phyloP scores from a whole-genome alignment of 2,888 invertebrate genomes.

The Encarsia formosa region DNA sequence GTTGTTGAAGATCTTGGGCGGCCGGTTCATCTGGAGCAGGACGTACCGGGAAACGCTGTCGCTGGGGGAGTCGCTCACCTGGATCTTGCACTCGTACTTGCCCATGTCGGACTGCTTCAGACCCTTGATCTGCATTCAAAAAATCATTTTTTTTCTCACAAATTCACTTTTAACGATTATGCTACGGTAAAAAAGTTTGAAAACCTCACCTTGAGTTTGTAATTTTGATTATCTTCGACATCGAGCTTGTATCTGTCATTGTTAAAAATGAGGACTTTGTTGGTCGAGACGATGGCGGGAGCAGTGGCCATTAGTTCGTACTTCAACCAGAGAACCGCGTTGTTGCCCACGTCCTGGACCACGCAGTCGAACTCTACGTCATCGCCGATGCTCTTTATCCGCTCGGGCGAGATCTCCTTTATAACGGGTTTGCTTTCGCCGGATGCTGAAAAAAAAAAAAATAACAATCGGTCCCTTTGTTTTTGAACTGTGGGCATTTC shows the following conservation, averaged over 20 bases:
- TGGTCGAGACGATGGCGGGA: constrained; percentile 2
- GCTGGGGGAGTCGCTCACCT: background rate
- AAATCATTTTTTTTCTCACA: background rate
- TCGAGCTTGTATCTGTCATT: constrained; percentile 12
- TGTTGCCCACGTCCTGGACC: constrained; percentile 8
- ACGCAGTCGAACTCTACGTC: constrained; percentile 23
- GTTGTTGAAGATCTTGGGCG: constrained; percentile 15
- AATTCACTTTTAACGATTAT: too few relatives aligned
- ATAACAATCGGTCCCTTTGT: too few relatives aligned
- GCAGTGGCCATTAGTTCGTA: constrained; percentile 10
- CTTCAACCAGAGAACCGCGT: constrained; percentile 19
- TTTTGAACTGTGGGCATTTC: too few relatives aligned
- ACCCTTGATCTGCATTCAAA: constrained; percentile 13
- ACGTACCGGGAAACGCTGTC: constrained; percentile 14
- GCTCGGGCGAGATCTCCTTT: constrained; percentile 14
- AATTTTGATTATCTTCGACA: too few relatives aligned
- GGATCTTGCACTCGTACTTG: constrained; percentile 20
- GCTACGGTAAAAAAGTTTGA: too few relatives aligned
- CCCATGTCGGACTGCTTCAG: constrained; percentile 24
- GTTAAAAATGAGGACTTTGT: constrained; percentile 1
- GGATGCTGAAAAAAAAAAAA: constrained; percentile 2
- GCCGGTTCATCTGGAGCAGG: constrained; percentile 22
- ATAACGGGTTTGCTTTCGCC: constrained; percentile 16
- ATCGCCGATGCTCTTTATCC: constrained; percentile 19
- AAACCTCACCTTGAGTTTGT: too few relatives aligned